These are phyloP conservation scores for Sycophaga agraensis DNA, from an alignment of 1,140 invertebrate genomes.

Conservation along the genomic window DNA sequence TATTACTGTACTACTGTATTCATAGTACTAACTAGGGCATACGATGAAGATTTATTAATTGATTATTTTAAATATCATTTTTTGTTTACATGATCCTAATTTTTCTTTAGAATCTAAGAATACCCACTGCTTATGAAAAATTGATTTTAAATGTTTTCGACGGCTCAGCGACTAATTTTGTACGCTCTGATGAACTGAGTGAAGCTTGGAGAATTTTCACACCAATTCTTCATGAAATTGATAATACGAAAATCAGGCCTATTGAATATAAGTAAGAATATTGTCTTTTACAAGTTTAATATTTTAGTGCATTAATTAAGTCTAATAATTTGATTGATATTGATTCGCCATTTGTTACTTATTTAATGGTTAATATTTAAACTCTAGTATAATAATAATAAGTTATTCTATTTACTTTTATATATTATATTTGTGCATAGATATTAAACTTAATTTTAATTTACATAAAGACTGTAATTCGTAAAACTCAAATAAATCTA, in stretches of 20 bases:
- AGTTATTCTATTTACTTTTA: too few species aligned
- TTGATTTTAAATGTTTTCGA: conserved; percentile 96
- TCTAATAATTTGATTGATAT: background rate
- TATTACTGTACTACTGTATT: too few species aligned
- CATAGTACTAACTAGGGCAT: background rate
- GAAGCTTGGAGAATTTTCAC: conserved; percentile 99
- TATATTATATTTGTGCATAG: background rate
- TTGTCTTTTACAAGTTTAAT: background rate
- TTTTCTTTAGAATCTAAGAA: conserved; percentile 70
- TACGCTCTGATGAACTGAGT: conserved; percentile 90
- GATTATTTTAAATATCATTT: too few species aligned
- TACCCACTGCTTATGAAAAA: conserved; percentile 96
- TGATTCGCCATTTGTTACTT: background rate
- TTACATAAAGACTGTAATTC: too few species aligned
- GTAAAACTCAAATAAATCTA: too few species aligned
- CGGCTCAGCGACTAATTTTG: conserved; percentile 98
- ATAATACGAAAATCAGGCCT: conserved; percentile 75
- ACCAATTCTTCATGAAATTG: conserved; percentile 87
- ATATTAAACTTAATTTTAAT: too few species aligned
- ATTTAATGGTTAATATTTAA: too few species aligned
- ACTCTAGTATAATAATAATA: background rate
- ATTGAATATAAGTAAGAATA: conserved; percentile 75
- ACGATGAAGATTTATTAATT: too few species aligned
- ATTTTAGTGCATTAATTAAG: background rate
- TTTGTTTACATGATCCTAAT: conserved; percentile 5